Base-by-base conservation (phyloP, 2,797 vertebrate species). In the Epinephelus awoara region DNA sequence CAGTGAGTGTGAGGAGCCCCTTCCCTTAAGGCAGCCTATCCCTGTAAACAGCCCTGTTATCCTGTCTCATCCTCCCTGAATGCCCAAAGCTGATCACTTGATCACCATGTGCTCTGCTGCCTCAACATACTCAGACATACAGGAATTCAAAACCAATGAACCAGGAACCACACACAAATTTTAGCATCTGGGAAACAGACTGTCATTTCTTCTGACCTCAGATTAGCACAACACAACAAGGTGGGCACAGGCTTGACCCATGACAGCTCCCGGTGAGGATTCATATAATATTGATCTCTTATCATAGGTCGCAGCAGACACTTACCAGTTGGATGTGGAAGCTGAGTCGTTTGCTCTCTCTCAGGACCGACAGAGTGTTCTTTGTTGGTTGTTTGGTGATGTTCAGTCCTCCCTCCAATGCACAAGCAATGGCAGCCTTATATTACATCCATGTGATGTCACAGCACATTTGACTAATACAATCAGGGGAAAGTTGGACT, bases 391-490 rank as follows among this genome's bases (percentile, higher is more conserved):
- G 91, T 92, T 92, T 90, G 78, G 87, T 75, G 82, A 85, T 90
- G 85, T 84, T 87, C 78, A 82, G 93, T 94, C 92, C 92, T 94
- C 85, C 89, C 92, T 93, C 89, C 89, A 91, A 82, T 87, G 88
- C 69, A 82, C 91, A 77, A 87, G 93, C 90, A 92, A 89, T 82
- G 89, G 83, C 88, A 92, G 91, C 82, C 91, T 94, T 93, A 94
- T 93, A 92, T 92, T 88, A 76, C 86, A 89, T 85, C 87, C 91
- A 94, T 91, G 94, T 96, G 95, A 96, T 95, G 95, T 95, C 94
- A 96, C 91, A 91, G 84, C 89, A 88, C 85, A 95, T 95, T 94
- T 94, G 91, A 93, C 89, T 94, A 95, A 94, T 82, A 83, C 79
- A 93, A 92, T 94, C 88, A 94, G 88, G 72, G 57, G 64, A 80